A percentile compares a stretch with the other conserved stretches of the same genome.
These are phyloP conservation scores for Pogona vitticeps DNA, from an alignment of 2,113 vertebrate species.

Conservation along the genomic window DNA sequence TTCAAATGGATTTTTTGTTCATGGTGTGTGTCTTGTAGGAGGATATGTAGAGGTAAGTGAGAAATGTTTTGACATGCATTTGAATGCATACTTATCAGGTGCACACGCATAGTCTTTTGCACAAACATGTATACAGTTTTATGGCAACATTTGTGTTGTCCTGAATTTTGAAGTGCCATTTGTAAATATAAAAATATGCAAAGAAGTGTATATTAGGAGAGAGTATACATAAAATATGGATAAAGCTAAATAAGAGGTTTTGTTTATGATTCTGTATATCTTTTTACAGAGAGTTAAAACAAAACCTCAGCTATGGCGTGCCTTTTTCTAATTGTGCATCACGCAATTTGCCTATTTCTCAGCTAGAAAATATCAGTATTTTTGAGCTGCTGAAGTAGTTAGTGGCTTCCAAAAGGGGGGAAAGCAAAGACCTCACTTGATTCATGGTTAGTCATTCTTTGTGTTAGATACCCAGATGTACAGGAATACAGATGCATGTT, in stretches of 20 bases:
- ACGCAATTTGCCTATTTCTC: neutral
- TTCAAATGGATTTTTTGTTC: slow-evolving; percentile 22
- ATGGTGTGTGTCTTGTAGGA: neutral
- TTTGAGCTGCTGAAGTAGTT: neutral
- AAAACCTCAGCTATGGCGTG: neutral
- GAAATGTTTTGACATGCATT: neutral
- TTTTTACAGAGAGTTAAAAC: too few relatives aligned
- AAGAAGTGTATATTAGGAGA: neutral
- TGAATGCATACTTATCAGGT: neutral
- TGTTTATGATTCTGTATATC: neutral
- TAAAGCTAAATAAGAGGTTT: neutral
- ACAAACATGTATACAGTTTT: neutral
- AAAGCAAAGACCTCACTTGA: too few relatives aligned
- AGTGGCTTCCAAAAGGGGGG: too few relatives aligned
- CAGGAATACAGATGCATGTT: neutral
- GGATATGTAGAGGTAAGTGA: neutral
- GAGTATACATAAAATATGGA: neutral
- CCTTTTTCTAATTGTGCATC: neutral
- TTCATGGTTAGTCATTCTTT: neutral
- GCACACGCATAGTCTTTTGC: neutral
- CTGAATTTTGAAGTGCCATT: neutral
- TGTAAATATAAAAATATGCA: neutral
- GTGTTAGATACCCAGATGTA: neutral
- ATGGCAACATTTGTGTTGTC: neutral
- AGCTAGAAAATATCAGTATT: neutral